Base-by-base conservation (phyloP, 2,888 invertebrate species). In the Chloroclysta siterata region DNA sequence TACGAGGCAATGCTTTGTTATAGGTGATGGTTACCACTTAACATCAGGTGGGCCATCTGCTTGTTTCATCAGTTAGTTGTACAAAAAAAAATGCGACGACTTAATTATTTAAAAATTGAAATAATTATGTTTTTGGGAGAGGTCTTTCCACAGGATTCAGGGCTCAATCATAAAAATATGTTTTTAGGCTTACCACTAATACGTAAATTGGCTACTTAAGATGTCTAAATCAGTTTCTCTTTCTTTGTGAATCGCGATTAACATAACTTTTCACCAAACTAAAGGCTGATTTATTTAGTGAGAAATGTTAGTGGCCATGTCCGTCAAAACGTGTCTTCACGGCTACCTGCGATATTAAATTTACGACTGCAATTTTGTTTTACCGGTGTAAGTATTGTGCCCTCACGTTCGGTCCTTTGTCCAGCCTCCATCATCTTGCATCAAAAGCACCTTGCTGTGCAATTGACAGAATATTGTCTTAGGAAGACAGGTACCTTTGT, bases 381-480 rank as follows among this genome's bases (percentile, higher is more conserved):
- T 71, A 73, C 69, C 70, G 70, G 71, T 68, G 72, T 66, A 58
- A 63, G 76, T 77, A 85, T 90, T 90, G 85, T 89, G 76, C 74
- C 72, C 80, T 80, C 89, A 90, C 89, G 90, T 90, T 80, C 75
- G 51, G 71, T 51, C 72, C 73, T 79, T 85, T 84, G 82, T 85
- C 76, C 72, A 66, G 22, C n/a, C 48, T 62, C 60, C 72, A 72
- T 69, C 72, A 78, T 76, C 77, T 85, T 78, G 74, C 76, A 83
- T 83, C 80, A 73, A 84, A 83, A 82, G 80, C 85, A 86, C 85
- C 87, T 85, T 83, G 85, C 86, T 74, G 82, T 77, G 86, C 85
- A 88, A 90, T 89, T 87, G 85, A 80, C 74, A 73, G 81, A 78
- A 82, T 84, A 88, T 90, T 92, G 89, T 91, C 84, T 89, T 84